Percentiles rank a stretch among this genome's conserved stretches.
phyloP scores from a whole-genome alignment of 2,888 invertebrate species.

The Cephus pygmeus region DNA sequence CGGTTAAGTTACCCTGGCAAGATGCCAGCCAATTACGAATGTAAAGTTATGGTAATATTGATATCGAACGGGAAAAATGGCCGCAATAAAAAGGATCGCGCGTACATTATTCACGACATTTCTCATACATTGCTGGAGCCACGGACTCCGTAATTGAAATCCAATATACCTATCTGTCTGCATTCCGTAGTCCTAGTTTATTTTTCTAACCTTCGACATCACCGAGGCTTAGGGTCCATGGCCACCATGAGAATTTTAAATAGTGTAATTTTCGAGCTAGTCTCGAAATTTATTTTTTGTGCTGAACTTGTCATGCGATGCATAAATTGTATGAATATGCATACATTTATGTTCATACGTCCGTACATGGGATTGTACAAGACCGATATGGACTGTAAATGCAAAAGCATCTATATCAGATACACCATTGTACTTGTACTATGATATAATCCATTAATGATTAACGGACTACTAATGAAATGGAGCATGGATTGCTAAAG shows the following conservation, averaged over 20 bases:
- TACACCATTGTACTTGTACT: neutral
- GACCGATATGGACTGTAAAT: neutral
- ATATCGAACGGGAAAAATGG: constrained; percentile 35
- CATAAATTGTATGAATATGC: too few species aligned
- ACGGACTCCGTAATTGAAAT: constrained; percentile 37
- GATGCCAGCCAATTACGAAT: constrained; percentile 43
- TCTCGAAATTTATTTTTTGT: neutral
- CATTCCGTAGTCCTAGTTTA: neutral
- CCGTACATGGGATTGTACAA: neutral
- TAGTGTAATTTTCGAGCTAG: neutral
- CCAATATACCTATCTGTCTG: constrained; percentile 32
- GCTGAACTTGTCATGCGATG: neutral
- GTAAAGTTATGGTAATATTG: constrained; percentile 45
- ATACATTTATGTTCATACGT: too few species aligned
- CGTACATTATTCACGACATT: constrained; percentile 35
- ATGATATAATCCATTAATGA: constrained; percentile 40
- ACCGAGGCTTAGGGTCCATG: neutral
- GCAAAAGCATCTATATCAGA: neutral
- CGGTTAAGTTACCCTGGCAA: constrained; percentile 30
- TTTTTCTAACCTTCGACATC: neutral
- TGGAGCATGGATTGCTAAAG: constrained; percentile 16
- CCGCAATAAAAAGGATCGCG: constrained; percentile 25
- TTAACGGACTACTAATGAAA: constrained; percentile 44
- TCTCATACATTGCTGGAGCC: constrained; percentile 25
- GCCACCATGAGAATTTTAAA: neutral